Conservation (phyloP, 2,113 vertebrate species). For the Ondatra zibethicus region DNA sequence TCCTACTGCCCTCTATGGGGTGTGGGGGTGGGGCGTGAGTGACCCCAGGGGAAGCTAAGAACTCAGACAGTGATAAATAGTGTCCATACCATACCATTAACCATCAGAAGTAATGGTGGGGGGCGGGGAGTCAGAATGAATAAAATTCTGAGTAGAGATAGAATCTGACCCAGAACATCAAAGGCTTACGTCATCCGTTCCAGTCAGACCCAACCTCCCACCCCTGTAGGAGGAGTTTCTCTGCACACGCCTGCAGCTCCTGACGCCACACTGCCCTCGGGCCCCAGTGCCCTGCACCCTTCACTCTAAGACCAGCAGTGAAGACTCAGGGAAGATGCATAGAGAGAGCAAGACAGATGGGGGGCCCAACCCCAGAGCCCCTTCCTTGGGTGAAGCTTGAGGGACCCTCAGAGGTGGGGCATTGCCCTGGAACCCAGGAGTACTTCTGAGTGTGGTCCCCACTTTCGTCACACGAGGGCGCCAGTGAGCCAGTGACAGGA, state of each 20-base stretch:
- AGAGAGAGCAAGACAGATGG: background rate
- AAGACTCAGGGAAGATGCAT: background rate
- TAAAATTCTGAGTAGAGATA: background rate
- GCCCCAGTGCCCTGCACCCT: background rate
- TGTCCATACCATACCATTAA: background rate
- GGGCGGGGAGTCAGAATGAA: background rate
- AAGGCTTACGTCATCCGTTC: background rate
- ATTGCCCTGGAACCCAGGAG: fast-evolving
- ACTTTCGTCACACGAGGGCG: conserved; percentile 18
- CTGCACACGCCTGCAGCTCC: background rate
- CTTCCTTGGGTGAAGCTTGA: too few species aligned
- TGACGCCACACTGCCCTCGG: background rate
- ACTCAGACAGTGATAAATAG: background rate
- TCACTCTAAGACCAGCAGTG: background rate
- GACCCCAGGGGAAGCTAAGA: background rate
- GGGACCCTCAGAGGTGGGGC: too few species aligned
- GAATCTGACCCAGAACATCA: background rate
- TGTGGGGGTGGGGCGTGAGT: background rate
- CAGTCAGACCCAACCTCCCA: background rate
- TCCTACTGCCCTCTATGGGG: background rate
- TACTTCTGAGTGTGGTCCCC: background rate
- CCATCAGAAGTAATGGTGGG: background rate
- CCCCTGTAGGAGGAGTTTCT: background rate
- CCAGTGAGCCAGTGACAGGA: too few species aligned
- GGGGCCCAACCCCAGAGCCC: too few species aligned